Percentiles rank a stretch among this genome's conserved stretches.
Evolutionary conservation across 2,797 vertebrate species (phyloP).

Genomic region (Anniella stebbinsi): DNA sequence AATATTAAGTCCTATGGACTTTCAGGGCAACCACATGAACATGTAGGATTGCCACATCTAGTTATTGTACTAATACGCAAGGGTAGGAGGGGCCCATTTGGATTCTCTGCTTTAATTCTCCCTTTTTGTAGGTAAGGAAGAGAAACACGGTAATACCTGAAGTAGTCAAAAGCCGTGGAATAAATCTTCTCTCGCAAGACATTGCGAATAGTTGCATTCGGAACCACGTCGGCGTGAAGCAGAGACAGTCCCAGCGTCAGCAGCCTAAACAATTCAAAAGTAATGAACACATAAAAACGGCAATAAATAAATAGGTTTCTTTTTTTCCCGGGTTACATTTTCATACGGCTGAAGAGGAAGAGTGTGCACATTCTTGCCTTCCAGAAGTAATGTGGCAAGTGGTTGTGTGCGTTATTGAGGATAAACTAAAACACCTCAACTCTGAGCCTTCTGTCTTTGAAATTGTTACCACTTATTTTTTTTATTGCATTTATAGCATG

Average conservation of each 20-base stretch:
- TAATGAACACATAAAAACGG: background rate
- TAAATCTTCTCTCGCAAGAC: slow-evolving; percentile 98
- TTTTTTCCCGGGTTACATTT: background rate
- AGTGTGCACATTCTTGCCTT: background rate
- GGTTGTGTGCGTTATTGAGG: too few relatives aligned
- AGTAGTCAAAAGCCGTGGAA: slow-evolving; percentile 97
- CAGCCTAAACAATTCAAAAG: slow-evolving; percentile 79
- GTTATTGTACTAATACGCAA: too few relatives aligned
- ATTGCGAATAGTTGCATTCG: slow-evolving; percentile 93
- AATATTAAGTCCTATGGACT: too few relatives aligned
- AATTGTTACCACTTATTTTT: background rate
- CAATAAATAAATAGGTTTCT: too few relatives aligned
- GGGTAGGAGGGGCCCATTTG: too few relatives aligned
- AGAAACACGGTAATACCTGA: slow-evolving; percentile 84
- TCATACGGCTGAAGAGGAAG: background rate
- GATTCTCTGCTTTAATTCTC: background rate
- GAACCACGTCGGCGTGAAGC: slow-evolving; percentile 95
- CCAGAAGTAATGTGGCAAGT: background rate
- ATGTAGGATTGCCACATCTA: background rate
- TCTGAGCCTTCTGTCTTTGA: too few relatives aligned
- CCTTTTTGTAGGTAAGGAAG: background rate
- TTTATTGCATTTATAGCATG: too few relatives aligned
- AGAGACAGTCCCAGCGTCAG: slow-evolving; percentile 92
- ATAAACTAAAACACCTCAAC: background rate
- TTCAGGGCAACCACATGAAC: background rate